Base-by-base conservation (phyloP, 2,888 invertebrate species). In the Achlya flavicornis region DNA sequence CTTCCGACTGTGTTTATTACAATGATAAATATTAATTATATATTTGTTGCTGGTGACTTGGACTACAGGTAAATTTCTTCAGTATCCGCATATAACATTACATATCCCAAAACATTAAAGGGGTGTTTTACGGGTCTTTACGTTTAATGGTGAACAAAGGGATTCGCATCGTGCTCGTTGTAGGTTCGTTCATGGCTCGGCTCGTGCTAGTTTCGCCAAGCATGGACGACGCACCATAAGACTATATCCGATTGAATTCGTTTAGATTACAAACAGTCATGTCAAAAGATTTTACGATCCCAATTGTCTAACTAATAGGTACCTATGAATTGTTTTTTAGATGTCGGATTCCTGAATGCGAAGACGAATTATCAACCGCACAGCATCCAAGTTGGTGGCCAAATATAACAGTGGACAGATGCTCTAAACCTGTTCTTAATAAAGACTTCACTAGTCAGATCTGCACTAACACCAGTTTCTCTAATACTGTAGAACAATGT, bases 21-120 rank as follows among this genome's bases (percentile, higher is more conserved):
- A 2, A 89, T 90, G 85, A 79, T 84, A 1, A 85, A 86, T 64
- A 88, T 91, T 3, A 91, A 91, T 65, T 92, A 88, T 57, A 77
- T 92, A n/a, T 91, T 92, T 64, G 83, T 86, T 2, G 88, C 88
- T 43, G 91, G 86, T 10, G 89, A 89, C 68, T 62, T 90, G 3
- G 74, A 84, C 8, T 90, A 90, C 64, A 81, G 91, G 91, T 90
- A 67, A 76, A 82, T 73, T n/a, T 19, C n/a, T 4, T 19, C 26
- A 26, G 26, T 26, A 26, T 26, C 26, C 26, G 2, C 26, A 26
- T 26, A 26, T 26, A 1, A 26, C 26, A 26, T 26, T 26, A 26
- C 26, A 26, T 26, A 26, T 26, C 26, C 1, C 26, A 26, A 26
- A 26, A 26, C 26, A 26, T 26, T 26, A 26, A 26, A 26, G 26